A percentile compares a stretch with the other conserved stretches of the same genome.
phyloP scores from a whole-genome alignment of 2,113 vertebrate species.

The Callochromis pleurospilus region DNA sequence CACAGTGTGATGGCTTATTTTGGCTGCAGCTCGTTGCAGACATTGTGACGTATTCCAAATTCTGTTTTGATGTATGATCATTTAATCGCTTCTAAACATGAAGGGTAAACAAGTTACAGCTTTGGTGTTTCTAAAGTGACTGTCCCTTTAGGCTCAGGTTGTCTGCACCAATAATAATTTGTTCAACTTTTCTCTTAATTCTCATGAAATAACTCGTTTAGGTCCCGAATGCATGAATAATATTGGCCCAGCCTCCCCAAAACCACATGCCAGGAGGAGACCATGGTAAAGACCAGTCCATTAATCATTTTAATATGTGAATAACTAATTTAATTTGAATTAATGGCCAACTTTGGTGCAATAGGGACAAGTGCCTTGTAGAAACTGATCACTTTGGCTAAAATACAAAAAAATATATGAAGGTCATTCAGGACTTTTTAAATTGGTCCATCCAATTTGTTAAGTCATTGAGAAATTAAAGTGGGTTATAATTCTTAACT shows the following conservation, averaged over 20 bases:
- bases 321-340: background rate
- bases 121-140: background rate
- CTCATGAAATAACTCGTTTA: background rate
- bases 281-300: background rate
- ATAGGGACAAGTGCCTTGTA: background rate
- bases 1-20: background rate
- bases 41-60: background rate
- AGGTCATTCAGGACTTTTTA: background rate
- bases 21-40: background rate
- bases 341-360: background rate
- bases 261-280: background rate
- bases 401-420: background rate
- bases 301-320: slow-evolving; percentile 6
- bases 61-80: background rate
- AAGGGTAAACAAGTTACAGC: background rate
- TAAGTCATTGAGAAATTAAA: background rate
- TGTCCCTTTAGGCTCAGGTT: background rate
- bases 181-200: background rate
- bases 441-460: background rate
- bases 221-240: background rate
- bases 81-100: background rate
- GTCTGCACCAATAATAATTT: background rate
- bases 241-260: background rate
- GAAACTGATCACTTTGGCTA: background rate
- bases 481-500: background rate